Base-by-base conservation (phyloP, 2,888 invertebrate genomes). In the Pristionchus entomophagus region DNA sequence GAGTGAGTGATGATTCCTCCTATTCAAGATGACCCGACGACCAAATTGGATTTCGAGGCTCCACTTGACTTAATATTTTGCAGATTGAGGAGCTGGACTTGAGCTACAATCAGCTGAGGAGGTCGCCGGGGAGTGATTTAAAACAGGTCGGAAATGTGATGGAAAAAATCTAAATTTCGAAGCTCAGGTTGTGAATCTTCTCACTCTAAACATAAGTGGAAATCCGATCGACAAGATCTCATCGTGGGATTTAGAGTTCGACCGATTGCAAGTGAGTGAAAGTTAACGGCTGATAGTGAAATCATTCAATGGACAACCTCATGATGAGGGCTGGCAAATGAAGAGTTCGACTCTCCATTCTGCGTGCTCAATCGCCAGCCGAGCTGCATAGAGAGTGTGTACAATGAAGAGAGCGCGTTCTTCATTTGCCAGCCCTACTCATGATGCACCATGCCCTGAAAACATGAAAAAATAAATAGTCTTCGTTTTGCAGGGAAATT, bases 11-110 rank as follows among this genome's bases (percentile, higher is more conserved):
- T 4, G 14, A 1, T 14, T 12, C 19, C 41, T 29, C 29, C 12
- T 8, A 49, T 78, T 26, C 14, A 12, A n/a, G 6, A 14, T n/a
- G 78, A 78, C 6, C 8, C 4, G 45, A 59, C 17, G 62, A 35
- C 41, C 73, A 82, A 56, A 82, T 38, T 41, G 82, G 29, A 59
- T 32, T 38, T 38, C 32, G 35, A 26, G 49, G 35, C 32, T 17
- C 41, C 41, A 78, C n/a, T 82, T 32, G 49, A 62, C 45, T 38
- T 32, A 35, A 45, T 62, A 19, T 38, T 69, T 85, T 77, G 77
- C 53, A 85, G 85, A 73, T 85, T 51, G 85, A 85, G n/a, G 85
- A 85, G 38, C 32, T 85, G 14, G 85, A 85, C 77, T 45, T 85
- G 51, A 77, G 73, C 77, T 85, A 85, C 77, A 85, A 85, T 26